A percentile compares a stretch with the other conserved stretches of the same genome.
phyloP scores from a whole-genome alignment of 2,113 vertebrate genomes.

The Oncorhynchus tshawytscha region DNA sequence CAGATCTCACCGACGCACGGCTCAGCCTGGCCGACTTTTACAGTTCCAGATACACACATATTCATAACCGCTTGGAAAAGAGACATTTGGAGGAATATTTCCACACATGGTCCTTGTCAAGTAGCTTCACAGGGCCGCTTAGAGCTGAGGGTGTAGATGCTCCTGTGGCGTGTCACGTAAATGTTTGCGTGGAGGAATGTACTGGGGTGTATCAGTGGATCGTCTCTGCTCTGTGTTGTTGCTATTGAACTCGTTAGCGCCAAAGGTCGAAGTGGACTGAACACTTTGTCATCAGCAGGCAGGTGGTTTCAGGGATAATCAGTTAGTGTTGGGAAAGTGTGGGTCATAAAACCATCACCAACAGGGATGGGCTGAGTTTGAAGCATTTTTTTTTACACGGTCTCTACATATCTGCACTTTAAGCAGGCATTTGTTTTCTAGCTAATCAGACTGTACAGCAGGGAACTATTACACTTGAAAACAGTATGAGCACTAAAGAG shows the following conservation, averaged over 20 bases:
- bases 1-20: slow-evolving; percentile 35
- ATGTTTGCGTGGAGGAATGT: slow-evolving; percentile 76
- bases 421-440: too few relatives aligned
- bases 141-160: slow-evolving; percentile 44
- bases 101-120: slow-evolving; percentile 74
- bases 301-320: not conserved
- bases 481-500: too few relatives aligned
- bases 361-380: not conserved
- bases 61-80: slow-evolving; percentile 42
- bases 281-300: slow-evolving; percentile 16
- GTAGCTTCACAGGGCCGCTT: slow-evolving; percentile 35
- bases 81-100: slow-evolving; percentile 53
- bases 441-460: too few relatives aligned
- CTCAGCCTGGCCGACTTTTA: slow-evolving; percentile 16
- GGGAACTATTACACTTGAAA: too few relatives aligned
- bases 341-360: not conserved
- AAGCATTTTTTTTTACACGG: not conserved
- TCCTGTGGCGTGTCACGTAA: slow-evolving; percentile 75
- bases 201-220: slow-evolving; percentile 59
- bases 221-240: slow-evolving; percentile 50
- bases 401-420: too few relatives aligned
- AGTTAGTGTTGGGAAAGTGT: not conserved
- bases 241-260: slow-evolving; percentile 1
- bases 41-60: slow-evolving; percentile 47
- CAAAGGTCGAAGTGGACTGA: slow-evolving; percentile 14